Conservation (phyloP, 2,113 vertebrate genomes). For the Erythrolamprus reginae region DNA sequence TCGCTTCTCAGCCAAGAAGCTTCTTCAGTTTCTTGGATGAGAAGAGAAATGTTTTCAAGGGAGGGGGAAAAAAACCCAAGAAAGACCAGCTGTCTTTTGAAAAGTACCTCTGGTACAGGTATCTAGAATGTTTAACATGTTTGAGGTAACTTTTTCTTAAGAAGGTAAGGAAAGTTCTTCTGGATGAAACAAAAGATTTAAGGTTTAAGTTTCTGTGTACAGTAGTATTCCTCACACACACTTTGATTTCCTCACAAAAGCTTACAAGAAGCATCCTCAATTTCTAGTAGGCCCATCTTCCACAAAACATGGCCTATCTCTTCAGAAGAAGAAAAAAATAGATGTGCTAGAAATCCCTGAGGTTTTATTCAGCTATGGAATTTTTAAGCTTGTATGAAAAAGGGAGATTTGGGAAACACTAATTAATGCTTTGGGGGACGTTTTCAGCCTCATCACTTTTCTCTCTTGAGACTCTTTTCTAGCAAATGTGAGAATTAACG, state of each 20-base stretch:
- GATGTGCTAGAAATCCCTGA: neutral
- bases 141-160: neutral
- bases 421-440: neutral
- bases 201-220: neutral
- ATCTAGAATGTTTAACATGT: neutral
- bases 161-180: neutral
- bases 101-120: neutral
- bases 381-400: neutral
- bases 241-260: neutral
- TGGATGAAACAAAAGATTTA: neutral
- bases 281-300: neutral
- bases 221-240: neutral
- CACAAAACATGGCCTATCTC: neutral
- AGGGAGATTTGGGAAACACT: neutral
- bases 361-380: neutral
- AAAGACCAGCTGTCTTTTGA: neutral
- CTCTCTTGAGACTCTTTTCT: neutral
- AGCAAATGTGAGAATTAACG: neutral
- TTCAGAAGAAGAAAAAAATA: neutral
- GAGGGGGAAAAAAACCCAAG: neutral
- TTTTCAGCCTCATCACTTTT: neutral
- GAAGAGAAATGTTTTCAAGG: neutral
- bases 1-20: neutral
- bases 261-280: neutral
- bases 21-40: neutral